phyloP scores from a whole-genome alignment of 2,888 invertebrate species.

The Drosophila nr. fundita region DNA sequence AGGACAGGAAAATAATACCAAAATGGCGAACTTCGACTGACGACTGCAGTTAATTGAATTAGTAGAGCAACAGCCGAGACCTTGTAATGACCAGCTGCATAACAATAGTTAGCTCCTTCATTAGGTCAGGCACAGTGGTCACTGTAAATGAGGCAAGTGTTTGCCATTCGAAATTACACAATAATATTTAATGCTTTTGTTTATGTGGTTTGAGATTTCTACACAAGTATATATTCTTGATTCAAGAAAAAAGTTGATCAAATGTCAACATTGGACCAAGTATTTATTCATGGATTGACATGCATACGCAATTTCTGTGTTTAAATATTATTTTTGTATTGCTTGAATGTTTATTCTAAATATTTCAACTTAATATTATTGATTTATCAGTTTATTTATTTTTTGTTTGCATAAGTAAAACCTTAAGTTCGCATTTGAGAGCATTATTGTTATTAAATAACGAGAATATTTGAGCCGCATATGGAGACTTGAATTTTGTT shows the following conservation, averaged over 20 bases:
- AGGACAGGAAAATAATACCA: conserved; percentile 34
- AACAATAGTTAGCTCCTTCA: background rate
- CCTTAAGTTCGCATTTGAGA: background rate
- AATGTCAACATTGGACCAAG: background rate
- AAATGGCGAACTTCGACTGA: conserved; percentile 34
- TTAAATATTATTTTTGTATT: background rate
- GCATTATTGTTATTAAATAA: background rate
- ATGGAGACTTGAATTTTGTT: background rate
- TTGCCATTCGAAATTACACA: background rate
- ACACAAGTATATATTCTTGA: background rate
- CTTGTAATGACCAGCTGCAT: conserved; percentile 2
- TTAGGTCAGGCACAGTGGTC: background rate
- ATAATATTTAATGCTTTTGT: background rate
- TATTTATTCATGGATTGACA: background rate
- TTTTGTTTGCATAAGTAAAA: background rate
- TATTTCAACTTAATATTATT: background rate
- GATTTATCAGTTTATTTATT: background rate
- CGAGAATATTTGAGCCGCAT: background rate
- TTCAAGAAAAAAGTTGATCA: background rate
- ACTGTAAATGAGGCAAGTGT: background rate
- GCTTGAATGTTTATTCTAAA: background rate
- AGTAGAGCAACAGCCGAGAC: conserved; percentile 13
- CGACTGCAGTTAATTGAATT: conserved; percentile 66
- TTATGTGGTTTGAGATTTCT: background rate
- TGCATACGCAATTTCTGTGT: background rate